These are phyloP conservation scores for Notoglanidium macrostoma DNA, from an alignment of 2,797 vertebrate genomes.

Conservation along the genomic window DNA sequence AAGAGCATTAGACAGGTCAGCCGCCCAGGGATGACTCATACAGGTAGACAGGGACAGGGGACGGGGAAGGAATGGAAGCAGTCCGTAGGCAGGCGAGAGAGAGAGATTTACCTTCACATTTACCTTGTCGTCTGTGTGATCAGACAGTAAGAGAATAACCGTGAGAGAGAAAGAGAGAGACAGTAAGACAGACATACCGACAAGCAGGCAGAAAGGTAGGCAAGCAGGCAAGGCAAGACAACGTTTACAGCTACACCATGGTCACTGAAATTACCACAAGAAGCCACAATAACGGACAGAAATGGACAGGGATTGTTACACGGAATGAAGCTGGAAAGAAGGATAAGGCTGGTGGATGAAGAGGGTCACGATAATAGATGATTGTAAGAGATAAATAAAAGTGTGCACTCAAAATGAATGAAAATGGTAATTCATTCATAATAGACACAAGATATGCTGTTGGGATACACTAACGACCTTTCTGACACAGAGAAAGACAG, in stretches of 20 bases:
- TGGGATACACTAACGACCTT: background rate
- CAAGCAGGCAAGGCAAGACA: conserved; percentile 71
- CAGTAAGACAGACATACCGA: conserved; percentile 84
- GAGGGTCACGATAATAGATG: conserved; percentile 24
- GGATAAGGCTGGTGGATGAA: conserved; percentile 45
- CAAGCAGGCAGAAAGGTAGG: conserved; percentile 78
- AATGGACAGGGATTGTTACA: conserved; percentile 34
- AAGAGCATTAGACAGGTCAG: conserved; percentile 66
- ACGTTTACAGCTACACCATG: conserved; percentile 60
- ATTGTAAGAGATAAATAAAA: conserved; percentile 29
- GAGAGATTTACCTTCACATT: conserved; percentile 85
- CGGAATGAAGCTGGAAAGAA: conserved; percentile 38
- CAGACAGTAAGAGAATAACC: conserved; percentile 82
- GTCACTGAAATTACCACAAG: conserved; percentile 41
- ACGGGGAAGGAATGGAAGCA: conserved; percentile 75
- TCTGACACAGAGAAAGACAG: conserved; percentile 16
- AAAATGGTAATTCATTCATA: background rate
- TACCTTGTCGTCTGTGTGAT: conserved; percentile 86
- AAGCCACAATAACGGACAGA: conserved; percentile 44
- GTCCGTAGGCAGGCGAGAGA: conserved; percentile 81
- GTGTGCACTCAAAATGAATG: conserved; percentile 4
- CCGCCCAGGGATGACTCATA: conserved; percentile 56
- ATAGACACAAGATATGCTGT: background rate
- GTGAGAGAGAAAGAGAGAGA: conserved; percentile 84
- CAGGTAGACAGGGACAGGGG: conserved; percentile 71